Base-by-base conservation (phyloP, 2,888 invertebrate species). In the Lasiommata megera region DNA sequence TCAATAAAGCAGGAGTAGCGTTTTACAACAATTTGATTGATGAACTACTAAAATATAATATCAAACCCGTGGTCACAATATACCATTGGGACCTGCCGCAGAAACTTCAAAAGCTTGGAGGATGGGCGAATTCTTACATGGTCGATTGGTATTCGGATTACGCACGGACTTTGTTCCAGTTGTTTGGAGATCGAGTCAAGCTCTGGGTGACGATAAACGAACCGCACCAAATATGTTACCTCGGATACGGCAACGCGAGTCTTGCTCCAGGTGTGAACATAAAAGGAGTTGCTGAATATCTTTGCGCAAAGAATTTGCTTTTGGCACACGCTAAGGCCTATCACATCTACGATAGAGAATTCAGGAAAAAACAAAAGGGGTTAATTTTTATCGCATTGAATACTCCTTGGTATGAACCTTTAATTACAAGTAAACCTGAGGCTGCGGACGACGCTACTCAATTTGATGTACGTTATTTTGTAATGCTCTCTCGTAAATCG, bases 171-270 rank as follows among this genome's bases (percentile, higher is more conserved):
- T 74, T 74, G 0, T 92, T 81, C 65, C 65, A 71, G 48, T 64
- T 77, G 17, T 92, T 87, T 60, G 91, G 92, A 0, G 89, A 91
- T 62, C 76, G 86, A 63, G 91, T 89, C 0, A 82, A 82, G 51
- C 58, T 75, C 29, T 93, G 93, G 93, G 86, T 92, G 6, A 93
- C 93, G 0, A 84, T 93, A 29, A 93, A 93, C 62, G 93, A 93
- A 67, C 92, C 92, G 0, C 71, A 66, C 11, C 68, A 73, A 64
- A 63, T 80, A 14, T 87, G 84, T 60, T 64, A 73, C 12, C 64
- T 67, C 0, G 91, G 89, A 0, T 93, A 93, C 67, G 89, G 87
- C 0, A 54, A 37, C 1, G 71, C 58, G 1, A 59, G 61, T 6
- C 40, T 67, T 9, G 79, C 82, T 2, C 85, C 85, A 1, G 69